Base-by-base conservation (phyloP, 2,797 vertebrate species). In the Eulemur albifrons region DNA sequence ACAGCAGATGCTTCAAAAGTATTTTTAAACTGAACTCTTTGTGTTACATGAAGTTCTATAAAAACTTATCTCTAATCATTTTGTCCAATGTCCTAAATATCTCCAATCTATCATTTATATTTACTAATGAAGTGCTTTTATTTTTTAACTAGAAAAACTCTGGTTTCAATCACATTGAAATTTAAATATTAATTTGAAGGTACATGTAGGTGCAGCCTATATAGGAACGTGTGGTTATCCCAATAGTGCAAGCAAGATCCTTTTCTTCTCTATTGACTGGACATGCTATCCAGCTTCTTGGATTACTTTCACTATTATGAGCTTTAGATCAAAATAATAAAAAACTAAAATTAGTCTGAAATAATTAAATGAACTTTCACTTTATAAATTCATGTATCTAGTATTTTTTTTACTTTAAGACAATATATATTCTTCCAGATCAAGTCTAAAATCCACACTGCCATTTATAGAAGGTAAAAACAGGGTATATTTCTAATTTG, bases 11-110 rank as follows among this genome's bases (percentile, higher is more conserved):
- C 54, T 92, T 87, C 59, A 69, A 72, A 90, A 27, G 11, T 90
- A 90, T 85, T 95, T 96, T 88, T 75, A 88, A 95, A 54, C 59
- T 63, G 18, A 67, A 80, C 18, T 95, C 35, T 86, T 92, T 84
- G 23, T 77, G 25, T 89, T 93, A 76, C 72, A 70, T 40, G 54
- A 87, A 80, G 21, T 87, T 76, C 91, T 95, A 67, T 23, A 73
- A 95, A 96, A 63, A 21, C 4, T n/a, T 72, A 65, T 43, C 23
- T 30, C 40, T 61, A 75, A 87, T 86, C 4, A n/a, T 89, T 97
- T 95, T 93, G 32, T 88, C n/a, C 67, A 77, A 1, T 73, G 5
- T 2, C 52, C 48, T 75, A 79, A 97, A 69, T 88, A 35, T 92
- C 38, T 89, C 45, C 52, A 80, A 30, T 43, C n/a, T 88, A 52